Conservation (phyloP, 2,888 invertebrate genomes). For the Dendrolimus pini region DNA sequence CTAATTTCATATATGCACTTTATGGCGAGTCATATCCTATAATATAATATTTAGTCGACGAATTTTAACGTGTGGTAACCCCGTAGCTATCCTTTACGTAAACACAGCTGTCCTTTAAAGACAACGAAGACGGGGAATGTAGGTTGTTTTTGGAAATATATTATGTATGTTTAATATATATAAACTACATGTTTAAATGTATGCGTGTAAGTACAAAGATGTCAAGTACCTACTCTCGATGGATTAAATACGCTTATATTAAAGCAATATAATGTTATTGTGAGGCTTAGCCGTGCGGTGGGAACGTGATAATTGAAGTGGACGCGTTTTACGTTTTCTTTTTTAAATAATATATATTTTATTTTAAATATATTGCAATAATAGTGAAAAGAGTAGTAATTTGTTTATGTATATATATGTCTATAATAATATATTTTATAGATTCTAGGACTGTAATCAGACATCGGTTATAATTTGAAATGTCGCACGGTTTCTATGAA, state of each 20-base stretch:
- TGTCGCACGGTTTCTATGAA: no score
- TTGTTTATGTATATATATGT: no score
- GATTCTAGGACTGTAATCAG: no score
- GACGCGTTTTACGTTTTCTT: background rate
- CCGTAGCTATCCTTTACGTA: slow-evolving; percentile 42
- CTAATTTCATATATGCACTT: no score
- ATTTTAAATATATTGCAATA: no score
- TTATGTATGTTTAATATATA: slow-evolving; percentile 21
- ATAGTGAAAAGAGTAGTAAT: no score
- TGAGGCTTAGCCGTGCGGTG: slow-evolving; percentile 49
- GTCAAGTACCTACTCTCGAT: slow-evolving; percentile 59
- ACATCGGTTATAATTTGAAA: no score
- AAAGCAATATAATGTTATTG: slow-evolving; percentile 58
- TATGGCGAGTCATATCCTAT: background rate
- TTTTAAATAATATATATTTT: background rate
- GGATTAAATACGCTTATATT: slow-evolving; percentile 56
- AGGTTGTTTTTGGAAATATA: slow-evolving; percentile 56
- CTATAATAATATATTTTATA: no score
- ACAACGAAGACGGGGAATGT: slow-evolving; percentile 70
- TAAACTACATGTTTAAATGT: slow-evolving; percentile 59
- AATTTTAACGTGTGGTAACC: slow-evolving; percentile 38
- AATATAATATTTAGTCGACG: slow-evolving; percentile 41
- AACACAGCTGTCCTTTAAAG: slow-evolving; percentile 60
- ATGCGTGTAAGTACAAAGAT: slow-evolving; percentile 68
- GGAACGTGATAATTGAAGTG: slow-evolving; percentile 10